These are phyloP conservation scores for Scelioninae gen. 1 DNA, from an alignment of 2,888 invertebrate genomes.

Conservation along the genomic window DNA sequence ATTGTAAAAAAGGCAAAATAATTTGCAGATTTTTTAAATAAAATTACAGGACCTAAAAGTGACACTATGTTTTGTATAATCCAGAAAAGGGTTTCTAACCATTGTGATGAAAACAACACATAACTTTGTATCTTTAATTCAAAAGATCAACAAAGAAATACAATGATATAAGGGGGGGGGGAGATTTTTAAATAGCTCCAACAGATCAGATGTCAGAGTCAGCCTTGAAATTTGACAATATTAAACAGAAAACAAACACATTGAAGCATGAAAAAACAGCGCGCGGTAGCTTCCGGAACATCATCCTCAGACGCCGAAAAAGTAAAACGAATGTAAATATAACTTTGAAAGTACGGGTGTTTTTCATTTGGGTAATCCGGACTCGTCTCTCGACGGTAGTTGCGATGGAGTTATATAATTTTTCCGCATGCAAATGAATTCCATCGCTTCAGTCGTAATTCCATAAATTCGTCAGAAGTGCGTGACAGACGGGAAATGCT, in stretches of 20 bases:
- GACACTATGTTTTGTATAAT: no score
- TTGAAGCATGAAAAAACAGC: slow-evolving; percentile 1
- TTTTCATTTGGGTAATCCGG: slow-evolving; percentile 63
- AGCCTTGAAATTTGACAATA: slow-evolving; percentile 3
- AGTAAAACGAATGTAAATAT: slow-evolving; percentile 53
- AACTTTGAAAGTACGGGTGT: slow-evolving; percentile 58
- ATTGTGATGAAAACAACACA: no score
- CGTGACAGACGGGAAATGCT: slow-evolving; percentile 77
- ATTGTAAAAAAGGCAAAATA: no score
- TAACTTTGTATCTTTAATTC: no score
- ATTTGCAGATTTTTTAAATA: no score
- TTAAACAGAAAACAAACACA: slow-evolving; percentile 14
- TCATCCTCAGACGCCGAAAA: slow-evolving; percentile 24
- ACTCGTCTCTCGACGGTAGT: slow-evolving; percentile 68
- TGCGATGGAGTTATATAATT: slow-evolving; percentile 74
- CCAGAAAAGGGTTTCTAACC: no score
- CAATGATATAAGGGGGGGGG: no score
- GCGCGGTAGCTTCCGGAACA: slow-evolving; percentile 19
- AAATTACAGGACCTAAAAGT: no score
- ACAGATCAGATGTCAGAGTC: neutral
- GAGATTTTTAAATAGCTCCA: no score
- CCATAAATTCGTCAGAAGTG: slow-evolving; percentile 80
- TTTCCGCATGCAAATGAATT: slow-evolving; percentile 80
- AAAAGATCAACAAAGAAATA: neutral
- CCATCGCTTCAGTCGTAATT: slow-evolving; percentile 77